Evolutionary conservation across 1,140 invertebrate genomes (phyloP).

Genomic region (Anthonomus grandis): DNA sequence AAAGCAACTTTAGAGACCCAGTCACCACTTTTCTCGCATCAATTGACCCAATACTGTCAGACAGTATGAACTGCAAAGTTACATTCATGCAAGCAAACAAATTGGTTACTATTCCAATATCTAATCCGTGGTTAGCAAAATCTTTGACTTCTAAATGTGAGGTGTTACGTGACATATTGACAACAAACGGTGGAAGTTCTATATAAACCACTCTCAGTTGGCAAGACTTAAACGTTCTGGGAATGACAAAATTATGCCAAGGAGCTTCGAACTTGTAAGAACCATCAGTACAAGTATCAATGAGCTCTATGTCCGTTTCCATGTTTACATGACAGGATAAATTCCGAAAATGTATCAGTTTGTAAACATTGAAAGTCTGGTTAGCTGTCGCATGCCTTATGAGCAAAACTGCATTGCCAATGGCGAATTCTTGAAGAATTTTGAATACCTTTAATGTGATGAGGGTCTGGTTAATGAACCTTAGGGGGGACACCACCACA

Average conservation of each 20-base stretch:
- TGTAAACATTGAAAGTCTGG: conserved; percentile 28
- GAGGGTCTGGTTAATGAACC: conserved; percentile 6
- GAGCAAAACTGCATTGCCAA: conserved; percentile 29
- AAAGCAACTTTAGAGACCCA: conserved; percentile 7
- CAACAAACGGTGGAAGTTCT: conserved; percentile 29
- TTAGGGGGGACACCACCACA: conserved; percentile 27
- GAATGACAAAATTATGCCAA: conserved; percentile 31
- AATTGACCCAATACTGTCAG: conserved; percentile 4
- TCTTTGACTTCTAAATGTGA: not conserved
- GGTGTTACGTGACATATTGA: conserved; percentile 6
- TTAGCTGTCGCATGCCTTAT: conserved; percentile 10
- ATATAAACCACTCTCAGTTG: conserved; percentile 29
- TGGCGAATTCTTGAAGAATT: conserved; percentile 19
- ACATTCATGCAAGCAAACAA: conserved; percentile 20
- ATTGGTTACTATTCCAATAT: conserved; percentile 18
- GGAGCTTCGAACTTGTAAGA: not conserved
- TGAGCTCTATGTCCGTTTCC: conserved; percentile 10
- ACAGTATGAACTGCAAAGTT: conserved; percentile 8
- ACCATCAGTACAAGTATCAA: conserved; percentile 20
- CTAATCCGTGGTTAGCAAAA: conserved; percentile 12
- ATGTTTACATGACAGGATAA: conserved; percentile 25
- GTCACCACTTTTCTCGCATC: conserved; percentile 7
- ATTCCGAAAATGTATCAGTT: conserved; percentile 33
- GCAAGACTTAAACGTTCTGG: conserved; percentile 31
- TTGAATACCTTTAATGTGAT: conserved; percentile 24